phyloP scores from a whole-genome alignment of 2,888 invertebrate genomes.

The Elegia similella region DNA sequence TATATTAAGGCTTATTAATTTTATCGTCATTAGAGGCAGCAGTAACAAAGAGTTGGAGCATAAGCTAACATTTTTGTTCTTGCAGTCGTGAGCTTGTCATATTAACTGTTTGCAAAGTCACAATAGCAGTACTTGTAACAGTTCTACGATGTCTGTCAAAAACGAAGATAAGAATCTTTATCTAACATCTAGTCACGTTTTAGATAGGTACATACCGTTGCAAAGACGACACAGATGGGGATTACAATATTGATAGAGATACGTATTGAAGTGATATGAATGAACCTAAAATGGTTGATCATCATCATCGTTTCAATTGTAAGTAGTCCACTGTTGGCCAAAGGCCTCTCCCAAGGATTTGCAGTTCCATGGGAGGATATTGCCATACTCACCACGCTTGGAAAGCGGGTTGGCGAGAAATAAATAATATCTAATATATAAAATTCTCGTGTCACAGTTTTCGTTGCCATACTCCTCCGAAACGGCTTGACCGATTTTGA shows the following conservation, averaged over 20 bases:
- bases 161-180: slow-evolving; percentile 40
- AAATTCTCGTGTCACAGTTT: too few species aligned
- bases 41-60: neutral
- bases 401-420: too few species aligned
- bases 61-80: neutral
- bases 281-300: neutral
- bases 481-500: too few species aligned
- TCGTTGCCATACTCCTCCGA: too few species aligned
- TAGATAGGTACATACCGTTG: slow-evolving; percentile 43
- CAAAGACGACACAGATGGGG: slow-evolving; percentile 16
- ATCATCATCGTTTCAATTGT: too few species aligned
- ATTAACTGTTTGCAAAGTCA: neutral
- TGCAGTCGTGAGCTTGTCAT: neutral
- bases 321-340: too few species aligned
- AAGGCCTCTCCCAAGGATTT: too few species aligned
- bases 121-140: slow-evolving; percentile 18
- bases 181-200: slow-evolving; percentile 42
- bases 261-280: neutral
- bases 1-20: too few species aligned
- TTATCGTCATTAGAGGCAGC: too few species aligned
- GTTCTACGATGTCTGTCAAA: slow-evolving; percentile 28
- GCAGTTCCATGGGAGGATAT: too few species aligned
- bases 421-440: too few species aligned
- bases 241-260: neutral
- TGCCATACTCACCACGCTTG: too few species aligned